Conservation (phyloP, 1,140 invertebrate genomes). For the Platorchestia sp. region DNA sequence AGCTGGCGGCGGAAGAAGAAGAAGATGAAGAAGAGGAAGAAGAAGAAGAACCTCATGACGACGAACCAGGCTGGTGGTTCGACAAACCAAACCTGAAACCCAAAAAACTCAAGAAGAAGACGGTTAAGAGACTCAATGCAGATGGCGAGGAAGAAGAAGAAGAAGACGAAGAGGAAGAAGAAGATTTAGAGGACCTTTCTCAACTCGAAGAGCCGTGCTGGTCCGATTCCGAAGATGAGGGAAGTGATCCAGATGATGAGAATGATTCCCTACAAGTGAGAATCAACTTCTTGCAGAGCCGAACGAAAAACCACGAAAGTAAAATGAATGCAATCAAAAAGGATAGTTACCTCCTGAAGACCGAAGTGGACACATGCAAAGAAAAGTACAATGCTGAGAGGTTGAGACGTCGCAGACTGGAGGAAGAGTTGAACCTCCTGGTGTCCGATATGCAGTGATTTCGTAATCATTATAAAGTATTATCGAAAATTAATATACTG, state of each 20-base stretch:
- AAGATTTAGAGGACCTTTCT: constrained; percentile 58
- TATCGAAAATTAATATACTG: not conserved
- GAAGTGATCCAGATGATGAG: constrained; percentile 61
- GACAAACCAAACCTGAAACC: constrained; percentile 62
- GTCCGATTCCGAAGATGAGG: constrained; percentile 61
- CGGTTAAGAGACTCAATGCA: constrained; percentile 60
- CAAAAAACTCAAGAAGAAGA: constrained; percentile 65
- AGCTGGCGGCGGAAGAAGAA: constrained; percentile 60
- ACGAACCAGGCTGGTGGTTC: constrained; percentile 61
- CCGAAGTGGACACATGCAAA: constrained; percentile 58
- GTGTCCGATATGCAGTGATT: constrained; percentile 60
- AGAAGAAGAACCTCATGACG: constrained; percentile 57
- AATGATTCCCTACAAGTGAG: constrained; percentile 55
- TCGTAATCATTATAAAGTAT: not conserved
- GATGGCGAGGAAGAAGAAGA: constrained; percentile 57
- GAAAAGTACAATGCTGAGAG: constrained; percentile 62
- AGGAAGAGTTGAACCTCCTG: constrained; percentile 64
- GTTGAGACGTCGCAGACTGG: constrained; percentile 58
- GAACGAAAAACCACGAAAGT: constrained; percentile 60
- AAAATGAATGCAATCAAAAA: constrained; percentile 59
- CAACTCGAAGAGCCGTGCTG: constrained; percentile 60
- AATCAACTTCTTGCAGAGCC: constrained; percentile 59
- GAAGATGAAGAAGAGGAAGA: constrained; percentile 61
- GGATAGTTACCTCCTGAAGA: constrained; percentile 57
- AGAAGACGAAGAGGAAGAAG: constrained; percentile 59